These are phyloP conservation scores for Scelioninae gen. 1 DNA, from an alignment of 2,888 invertebrate genomes.

Conservation along the genomic window DNA sequence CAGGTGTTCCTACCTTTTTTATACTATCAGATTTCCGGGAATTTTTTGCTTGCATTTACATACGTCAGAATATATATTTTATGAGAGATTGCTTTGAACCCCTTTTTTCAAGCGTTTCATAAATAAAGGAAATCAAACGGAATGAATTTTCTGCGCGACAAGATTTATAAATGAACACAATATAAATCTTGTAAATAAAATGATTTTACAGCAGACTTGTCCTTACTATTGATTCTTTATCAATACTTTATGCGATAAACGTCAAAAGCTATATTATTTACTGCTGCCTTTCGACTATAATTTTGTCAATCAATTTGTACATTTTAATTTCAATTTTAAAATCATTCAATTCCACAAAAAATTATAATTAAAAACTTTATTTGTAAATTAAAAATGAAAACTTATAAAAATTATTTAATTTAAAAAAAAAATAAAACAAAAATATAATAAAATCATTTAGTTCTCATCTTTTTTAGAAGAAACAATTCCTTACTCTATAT, in stretches of 20 bases:
- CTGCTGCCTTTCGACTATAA: too few species aligned
- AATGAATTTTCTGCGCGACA: conserved; percentile 12
- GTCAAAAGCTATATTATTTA: conserved; percentile 8
- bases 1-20: not conserved
- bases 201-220: conserved; percentile 1
- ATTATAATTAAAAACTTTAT: too few species aligned
- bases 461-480: too few species aligned
- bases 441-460: too few species aligned
- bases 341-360: too few species aligned
- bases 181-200: conserved; percentile 26
- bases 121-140: conserved; percentile 31
- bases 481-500: too few species aligned
- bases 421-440: too few species aligned
- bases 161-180: conserved; percentile 15
- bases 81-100: conserved; percentile 30
- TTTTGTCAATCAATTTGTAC: too few species aligned
- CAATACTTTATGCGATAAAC: not conserved
- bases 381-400: too few species aligned
- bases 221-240: conserved; percentile 12
- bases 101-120: conserved; percentile 1
- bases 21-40: conserved; percentile 13
- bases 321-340: too few species aligned
- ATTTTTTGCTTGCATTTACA: conserved; percentile 22
- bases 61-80: conserved; percentile 16
- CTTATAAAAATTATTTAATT: too few species aligned